Conservation (phyloP, 2,797 vertebrate species). For the Malacoctenus gilli region DNA sequence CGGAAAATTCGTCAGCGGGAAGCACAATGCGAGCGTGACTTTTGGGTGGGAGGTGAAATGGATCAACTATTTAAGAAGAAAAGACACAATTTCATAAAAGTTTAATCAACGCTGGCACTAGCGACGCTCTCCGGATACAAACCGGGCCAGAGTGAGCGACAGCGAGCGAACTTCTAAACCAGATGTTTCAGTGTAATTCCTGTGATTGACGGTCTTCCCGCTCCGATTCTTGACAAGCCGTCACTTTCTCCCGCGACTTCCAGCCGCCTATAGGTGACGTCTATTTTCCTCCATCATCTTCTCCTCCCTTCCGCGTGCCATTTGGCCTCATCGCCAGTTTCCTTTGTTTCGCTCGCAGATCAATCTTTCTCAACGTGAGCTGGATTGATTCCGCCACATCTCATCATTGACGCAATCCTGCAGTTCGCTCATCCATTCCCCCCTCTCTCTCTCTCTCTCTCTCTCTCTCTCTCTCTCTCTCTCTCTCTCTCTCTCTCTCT, state of each 20-base stretch:
- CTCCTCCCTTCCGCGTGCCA: slow-evolving; percentile 5
- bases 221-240: slow-evolving; percentile 7
- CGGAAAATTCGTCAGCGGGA: slow-evolving; percentile 23
- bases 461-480: slow-evolving; percentile 27
- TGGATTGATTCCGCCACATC: slow-evolving; percentile 75
- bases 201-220: slow-evolving; percentile 6
- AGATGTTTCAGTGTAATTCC: neutral
- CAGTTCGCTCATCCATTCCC: slow-evolving; percentile 44
- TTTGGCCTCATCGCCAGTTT: slow-evolving; percentile 48
- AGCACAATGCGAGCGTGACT: slow-evolving; percentile 2
- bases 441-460: slow-evolving; percentile 28
- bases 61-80: slow-evolving; percentile 13
- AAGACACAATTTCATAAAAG: slow-evolving; percentile 12
- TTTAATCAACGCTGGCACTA: slow-evolving; percentile 15
- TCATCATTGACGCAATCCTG: slow-evolving; percentile 63
- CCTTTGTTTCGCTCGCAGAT: slow-evolving; percentile 72
- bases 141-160: slow-evolving; percentile 7
- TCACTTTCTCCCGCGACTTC: slow-evolving; percentile 19
- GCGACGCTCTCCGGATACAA: slow-evolving; percentile 7
- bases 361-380: slow-evolving; percentile 75
- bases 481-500: slow-evolving; percentile 41
- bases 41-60: slow-evolving; percentile 29
- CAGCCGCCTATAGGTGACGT: slow-evolving; percentile 31
- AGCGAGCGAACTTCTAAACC: neutral
- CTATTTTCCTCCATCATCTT: slow-evolving; percentile 30